Percentiles rank a stretch among this genome's conserved stretches.
Conservation (phyloP, 1,140 invertebrate species). For the Lutraria rhynchaena region DNA sequence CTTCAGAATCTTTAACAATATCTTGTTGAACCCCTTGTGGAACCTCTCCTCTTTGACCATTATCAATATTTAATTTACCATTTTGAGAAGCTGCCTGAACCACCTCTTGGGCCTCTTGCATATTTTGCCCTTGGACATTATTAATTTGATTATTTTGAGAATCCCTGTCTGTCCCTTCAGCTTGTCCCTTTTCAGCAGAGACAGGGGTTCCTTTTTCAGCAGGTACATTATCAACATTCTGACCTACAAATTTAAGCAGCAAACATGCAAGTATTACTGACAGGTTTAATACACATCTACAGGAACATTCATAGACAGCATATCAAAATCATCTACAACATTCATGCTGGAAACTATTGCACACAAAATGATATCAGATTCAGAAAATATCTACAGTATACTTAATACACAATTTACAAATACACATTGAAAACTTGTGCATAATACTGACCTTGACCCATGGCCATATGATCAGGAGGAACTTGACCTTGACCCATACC, state of each 20-base stretch:
- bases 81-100: background rate
- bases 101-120: background rate
- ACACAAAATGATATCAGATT: too few species aligned
- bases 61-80: too few species aligned
- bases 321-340: too few species aligned
- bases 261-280: background rate
- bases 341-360: too few species aligned
- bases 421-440: too few species aligned
- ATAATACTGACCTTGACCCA: conserved; percentile 33
- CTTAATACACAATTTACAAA: too few species aligned
- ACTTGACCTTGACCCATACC: conserved; percentile 29
- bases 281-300: too few species aligned
- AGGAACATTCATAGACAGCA: too few species aligned
- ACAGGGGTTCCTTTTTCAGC: background rate
- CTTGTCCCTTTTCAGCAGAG: conserved; percentile 22
- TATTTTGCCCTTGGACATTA: conserved; percentile 8
- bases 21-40: too few species aligned
- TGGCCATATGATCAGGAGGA: background rate
- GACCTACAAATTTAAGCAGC: conserved; percentile 26
- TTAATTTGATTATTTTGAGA: background rate
- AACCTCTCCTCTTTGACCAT: background rate
- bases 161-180: background rate
- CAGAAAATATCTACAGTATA: too few species aligned
- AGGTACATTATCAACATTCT: background rate
- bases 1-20: too few species aligned